phyloP scores from a whole-genome alignment of 1,140 invertebrate genomes.

The Bombus huntii region DNA sequence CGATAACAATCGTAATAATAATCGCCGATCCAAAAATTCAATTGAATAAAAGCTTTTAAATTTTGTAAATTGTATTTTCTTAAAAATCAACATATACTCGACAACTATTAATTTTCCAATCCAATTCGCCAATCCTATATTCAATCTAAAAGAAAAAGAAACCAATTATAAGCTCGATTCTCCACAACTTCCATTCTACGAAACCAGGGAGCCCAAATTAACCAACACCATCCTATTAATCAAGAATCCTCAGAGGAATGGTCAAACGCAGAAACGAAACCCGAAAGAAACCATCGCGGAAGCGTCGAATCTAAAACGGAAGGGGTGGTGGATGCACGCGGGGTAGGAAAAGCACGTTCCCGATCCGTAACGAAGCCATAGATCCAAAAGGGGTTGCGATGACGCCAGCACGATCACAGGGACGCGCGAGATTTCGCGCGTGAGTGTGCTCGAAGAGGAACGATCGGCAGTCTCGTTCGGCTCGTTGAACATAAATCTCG shows the following conservation, averaged over 20 bases:
- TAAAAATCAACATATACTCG: not conserved
- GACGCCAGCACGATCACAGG: constrained; percentile 16
- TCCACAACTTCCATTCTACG: not conserved
- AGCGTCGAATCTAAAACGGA: not conserved
- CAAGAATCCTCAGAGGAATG: not conserved
- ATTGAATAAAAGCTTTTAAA: not conserved
- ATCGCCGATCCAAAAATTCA: not conserved
- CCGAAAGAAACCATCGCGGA: not conserved
- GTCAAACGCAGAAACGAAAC: not conserved
- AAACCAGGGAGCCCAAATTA: not conserved
- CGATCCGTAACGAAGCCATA: constrained; percentile 15
- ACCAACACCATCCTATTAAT: not conserved
- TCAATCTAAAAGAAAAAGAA: not conserved
- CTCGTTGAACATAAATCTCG: constrained; percentile 75
- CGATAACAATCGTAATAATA: no score
- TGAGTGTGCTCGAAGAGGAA: constrained; percentile 47
- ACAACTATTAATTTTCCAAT: no score
- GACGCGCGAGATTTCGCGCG: constrained; percentile 34
- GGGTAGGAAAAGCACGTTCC: not conserved
- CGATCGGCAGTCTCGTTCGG: constrained; percentile 58
- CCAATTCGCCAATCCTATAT: no score
- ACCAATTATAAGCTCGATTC: not conserved
- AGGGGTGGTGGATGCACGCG: not conserved
- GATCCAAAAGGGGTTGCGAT: constrained; percentile 23
- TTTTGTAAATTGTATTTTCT: no score